These are phyloP conservation scores for Catharus fuscescens DNA, from an alignment of 2,113 vertebrate species.

Conservation along the genomic window DNA sequence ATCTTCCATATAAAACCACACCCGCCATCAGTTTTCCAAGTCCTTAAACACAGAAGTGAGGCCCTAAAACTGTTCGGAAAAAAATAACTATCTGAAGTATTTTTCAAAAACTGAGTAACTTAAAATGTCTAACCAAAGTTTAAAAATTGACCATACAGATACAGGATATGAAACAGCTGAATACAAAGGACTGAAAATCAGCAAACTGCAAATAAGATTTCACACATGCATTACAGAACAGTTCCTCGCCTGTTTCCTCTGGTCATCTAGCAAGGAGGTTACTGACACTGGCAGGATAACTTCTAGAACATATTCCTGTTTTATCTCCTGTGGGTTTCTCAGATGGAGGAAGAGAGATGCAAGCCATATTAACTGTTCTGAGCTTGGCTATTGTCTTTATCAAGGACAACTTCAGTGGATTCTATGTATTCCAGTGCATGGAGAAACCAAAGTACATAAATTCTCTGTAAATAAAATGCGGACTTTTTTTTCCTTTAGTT, in stretches of 20 bases:
- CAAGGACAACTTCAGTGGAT: neutral
- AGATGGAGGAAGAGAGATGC: neutral
- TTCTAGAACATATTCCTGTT: neutral
- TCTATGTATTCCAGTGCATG: neutral
- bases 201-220: neutral
- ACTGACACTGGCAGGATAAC: neutral
- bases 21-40: neutral
- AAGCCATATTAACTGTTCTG: neutral
- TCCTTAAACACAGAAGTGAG: neutral
- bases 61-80: neutral
- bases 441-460: neutral
- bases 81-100: neutral
- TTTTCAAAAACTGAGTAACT: neutral
- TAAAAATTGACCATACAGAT: neutral
- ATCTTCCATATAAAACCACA: neutral
- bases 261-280: neutral
- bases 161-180: neutral
- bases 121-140: neutral
- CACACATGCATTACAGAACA: neutral
- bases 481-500: neutral
- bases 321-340: neutral
- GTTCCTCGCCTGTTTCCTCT: neutral
- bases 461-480: neutral
- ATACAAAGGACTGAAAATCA: neutral
- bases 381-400: neutral